phyloP scores from a whole-genome alignment of 2,113 vertebrate species.

The Diphyllodes magnificus region DNA sequence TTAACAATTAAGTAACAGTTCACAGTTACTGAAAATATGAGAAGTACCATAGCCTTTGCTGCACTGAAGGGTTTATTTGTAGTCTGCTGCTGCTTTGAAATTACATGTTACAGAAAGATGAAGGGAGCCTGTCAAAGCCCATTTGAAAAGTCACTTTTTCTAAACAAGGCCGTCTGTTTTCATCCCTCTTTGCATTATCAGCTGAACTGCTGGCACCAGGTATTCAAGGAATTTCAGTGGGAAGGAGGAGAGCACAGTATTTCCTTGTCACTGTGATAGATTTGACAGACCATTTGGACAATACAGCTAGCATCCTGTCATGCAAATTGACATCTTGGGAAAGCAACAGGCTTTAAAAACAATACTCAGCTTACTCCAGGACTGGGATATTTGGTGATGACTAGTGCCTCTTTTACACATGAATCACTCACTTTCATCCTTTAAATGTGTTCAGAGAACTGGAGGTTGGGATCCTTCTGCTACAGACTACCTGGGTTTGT shows the following conservation, averaged over 20 bases:
- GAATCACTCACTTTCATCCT: not conserved
- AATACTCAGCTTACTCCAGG: not conserved
- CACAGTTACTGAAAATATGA: not conserved
- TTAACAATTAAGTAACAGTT: not conserved
- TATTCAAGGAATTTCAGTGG: conserved; percentile 36
- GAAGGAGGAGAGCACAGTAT: not conserved
- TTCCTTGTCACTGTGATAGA: conserved; percentile 30
- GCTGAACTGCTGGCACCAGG: conserved; percentile 24
- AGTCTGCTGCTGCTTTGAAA: not conserved
- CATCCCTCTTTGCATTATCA: conserved; percentile 13
- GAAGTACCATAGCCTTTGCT: not conserved
- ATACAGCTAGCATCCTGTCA: not conserved
- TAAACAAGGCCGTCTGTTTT: conserved; percentile 24
- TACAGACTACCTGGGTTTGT: not conserved
- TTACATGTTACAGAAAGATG: conserved; percentile 11
- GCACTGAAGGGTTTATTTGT: not conserved
- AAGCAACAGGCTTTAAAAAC: not conserved
- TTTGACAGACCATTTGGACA: conserved; percentile 25
- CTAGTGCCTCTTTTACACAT: not conserved
- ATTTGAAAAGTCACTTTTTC: conserved; percentile 48
- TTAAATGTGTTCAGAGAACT: not conserved
- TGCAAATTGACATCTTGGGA: not conserved
- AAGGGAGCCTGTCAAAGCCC: conserved; percentile 36
- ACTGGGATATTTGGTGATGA: not conserved
- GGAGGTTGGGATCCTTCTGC: not conserved